Conservation (phyloP, 53 echinoderm and acorn worm species). For the Holothuria scabra region DNA sequence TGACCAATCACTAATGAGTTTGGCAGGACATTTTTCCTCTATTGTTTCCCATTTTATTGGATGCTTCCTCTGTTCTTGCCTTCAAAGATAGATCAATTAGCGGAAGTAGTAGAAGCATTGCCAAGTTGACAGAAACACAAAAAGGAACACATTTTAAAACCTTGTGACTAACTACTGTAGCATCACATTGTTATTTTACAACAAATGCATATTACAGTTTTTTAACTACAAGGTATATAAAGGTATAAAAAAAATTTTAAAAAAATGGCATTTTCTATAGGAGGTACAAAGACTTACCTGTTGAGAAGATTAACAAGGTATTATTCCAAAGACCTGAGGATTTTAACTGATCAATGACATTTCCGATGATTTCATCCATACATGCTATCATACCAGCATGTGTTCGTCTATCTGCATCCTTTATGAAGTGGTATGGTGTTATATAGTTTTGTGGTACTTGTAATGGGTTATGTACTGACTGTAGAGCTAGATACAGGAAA, state of each 20-base stretch:
- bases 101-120: no score
- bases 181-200: no score
- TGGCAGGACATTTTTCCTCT: background rate
- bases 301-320: constrained; percentile 83
- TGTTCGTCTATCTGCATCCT: constrained; percentile 46
- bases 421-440: constrained; percentile 56
- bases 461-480: constrained; percentile 80
- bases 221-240: no score
- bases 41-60: background rate
- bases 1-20: no score
- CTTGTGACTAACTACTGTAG: no score
- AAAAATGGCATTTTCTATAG: no score
- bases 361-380: constrained; percentile 83
- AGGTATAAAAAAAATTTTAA: no score
- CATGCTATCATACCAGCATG: constrained; percentile 83
- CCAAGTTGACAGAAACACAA: no score
- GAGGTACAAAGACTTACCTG: constrained; percentile 65
- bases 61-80: background rate
- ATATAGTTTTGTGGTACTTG: constrained; percentile 83
- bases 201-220: no score
- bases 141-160: no score
- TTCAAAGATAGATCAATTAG: background rate
- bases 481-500: constrained; percentile 83
- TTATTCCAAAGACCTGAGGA: constrained; percentile 71
- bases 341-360: constrained; percentile 65